phyloP scores from a whole-genome alignment of 2,797 vertebrate genomes.

The Urophycis tenuis region DNA sequence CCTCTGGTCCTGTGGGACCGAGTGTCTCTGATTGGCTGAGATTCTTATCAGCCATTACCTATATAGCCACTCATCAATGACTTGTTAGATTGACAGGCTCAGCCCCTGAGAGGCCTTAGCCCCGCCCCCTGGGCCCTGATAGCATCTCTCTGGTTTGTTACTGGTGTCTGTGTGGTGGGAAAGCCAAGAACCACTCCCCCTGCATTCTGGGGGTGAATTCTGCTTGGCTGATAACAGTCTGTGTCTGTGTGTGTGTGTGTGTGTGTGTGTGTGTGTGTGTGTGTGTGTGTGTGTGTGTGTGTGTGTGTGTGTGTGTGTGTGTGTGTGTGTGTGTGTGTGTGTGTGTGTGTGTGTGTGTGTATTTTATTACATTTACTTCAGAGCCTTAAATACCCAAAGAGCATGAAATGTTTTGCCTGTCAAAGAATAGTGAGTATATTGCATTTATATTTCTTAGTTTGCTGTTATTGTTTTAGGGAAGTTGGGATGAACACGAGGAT shows the following conservation, averaged over 20 bases:
- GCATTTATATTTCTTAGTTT: too few species aligned
- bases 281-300: background rate
- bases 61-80: slow-evolving; percentile 44
- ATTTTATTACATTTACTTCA: too few species aligned
- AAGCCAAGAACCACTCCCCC: background rate
- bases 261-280: background rate
- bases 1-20: slow-evolving; percentile 56
- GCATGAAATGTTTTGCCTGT: too few species aligned
- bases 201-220: background rate
- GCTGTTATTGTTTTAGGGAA: too few species aligned
- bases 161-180: background rate
- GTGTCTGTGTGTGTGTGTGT: background rate
- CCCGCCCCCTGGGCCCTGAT: slow-evolving; percentile 25
- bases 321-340: too few species aligned
- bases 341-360: too few species aligned
- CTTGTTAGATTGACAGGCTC: slow-evolving; percentile 34
- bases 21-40: slow-evolving; percentile 55
- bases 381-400: too few species aligned
- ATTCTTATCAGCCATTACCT: slow-evolving; percentile 58
- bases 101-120: background rate
- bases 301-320: background rate
- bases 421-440: too few species aligned
- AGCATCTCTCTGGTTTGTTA: background rate
- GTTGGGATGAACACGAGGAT: too few species aligned
- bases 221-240: background rate